Conservation (phyloP, 35 echinoderm and acorn worm species). For the Amphiura filiformis region DNA sequence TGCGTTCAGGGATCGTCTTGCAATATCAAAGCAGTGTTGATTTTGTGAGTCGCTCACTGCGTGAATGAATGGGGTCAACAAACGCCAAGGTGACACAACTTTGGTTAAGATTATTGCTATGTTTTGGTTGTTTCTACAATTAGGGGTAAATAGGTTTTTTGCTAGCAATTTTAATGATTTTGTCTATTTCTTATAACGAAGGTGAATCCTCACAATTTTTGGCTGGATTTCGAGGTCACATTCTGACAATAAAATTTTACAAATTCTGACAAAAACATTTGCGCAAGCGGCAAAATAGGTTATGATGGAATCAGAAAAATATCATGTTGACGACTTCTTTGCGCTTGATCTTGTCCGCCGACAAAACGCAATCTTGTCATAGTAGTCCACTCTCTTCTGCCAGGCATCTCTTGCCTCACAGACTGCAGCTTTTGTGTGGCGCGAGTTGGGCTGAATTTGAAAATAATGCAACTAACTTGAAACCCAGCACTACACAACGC, state of each 20-base stretch:
- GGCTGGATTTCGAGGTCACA: too few relatives aligned
- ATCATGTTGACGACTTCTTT: background rate
- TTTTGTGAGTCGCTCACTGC: background rate
- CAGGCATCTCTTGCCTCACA: background rate
- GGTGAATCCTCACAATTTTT: background rate
- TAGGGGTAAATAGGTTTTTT: too few relatives aligned
- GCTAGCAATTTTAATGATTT: background rate
- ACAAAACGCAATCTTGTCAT: background rate
- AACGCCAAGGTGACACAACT: background rate
- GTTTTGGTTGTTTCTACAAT: too few relatives aligned
- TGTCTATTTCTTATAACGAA: background rate
- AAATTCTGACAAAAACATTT: background rate
- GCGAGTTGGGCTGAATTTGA: slow-evolving; percentile 5
- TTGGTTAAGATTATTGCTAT: background rate
- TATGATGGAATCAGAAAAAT: background rate
- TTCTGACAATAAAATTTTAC: too few relatives aligned
- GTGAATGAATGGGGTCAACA: slow-evolving; percentile 13
- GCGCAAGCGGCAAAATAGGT: background rate
- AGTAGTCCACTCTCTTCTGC: background rate
- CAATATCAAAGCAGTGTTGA: background rate
- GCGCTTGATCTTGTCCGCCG: too few relatives aligned
- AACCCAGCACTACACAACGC: background rate
- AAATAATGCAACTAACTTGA: background rate
- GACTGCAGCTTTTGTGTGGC: slow-evolving; percentile 9
- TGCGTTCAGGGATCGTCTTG: background rate